Percentiles rank a stretch among this genome's conserved stretches.
Evolutionary conservation across 2,113 vertebrate genomes (phyloP).

Genomic region (Chamaetylas fuelleborni): DNA sequence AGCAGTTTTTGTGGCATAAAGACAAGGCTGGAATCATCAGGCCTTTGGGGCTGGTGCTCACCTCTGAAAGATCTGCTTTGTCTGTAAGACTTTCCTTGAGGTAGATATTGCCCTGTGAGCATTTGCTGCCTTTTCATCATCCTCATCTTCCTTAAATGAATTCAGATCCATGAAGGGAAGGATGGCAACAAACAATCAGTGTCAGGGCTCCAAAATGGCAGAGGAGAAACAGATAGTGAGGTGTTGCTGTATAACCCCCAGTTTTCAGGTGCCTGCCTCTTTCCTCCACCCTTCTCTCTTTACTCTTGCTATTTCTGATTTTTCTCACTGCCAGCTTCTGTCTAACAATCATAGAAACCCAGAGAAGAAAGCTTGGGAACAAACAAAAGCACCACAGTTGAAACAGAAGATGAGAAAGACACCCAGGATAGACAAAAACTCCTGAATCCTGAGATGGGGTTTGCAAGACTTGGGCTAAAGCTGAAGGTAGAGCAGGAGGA

Average conservation of each 20-base stretch:
- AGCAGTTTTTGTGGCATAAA: not conserved
- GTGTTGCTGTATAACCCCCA: not conserved
- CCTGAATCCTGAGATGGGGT: not conserved
- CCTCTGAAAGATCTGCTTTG: not conserved
- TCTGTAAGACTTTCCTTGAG: not conserved
- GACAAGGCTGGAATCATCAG: not conserved
- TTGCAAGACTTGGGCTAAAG: not conserved
- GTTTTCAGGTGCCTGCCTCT: not conserved
- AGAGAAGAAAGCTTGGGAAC: conserved; percentile 9
- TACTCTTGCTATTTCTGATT: conserved; percentile 30
- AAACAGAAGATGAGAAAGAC: conserved; percentile 6
- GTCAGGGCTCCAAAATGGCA: not conserved
- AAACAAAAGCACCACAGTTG: not conserved
- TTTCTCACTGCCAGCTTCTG: conserved; percentile 54
- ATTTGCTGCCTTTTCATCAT: not conserved
- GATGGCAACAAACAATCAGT: not conserved
- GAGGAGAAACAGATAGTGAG: not conserved
- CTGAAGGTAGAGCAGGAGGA: conserved; percentile 4
- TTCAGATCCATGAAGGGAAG: not conserved
- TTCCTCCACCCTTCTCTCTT: not conserved
- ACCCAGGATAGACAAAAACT: not conserved
- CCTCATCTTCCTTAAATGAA: not conserved
- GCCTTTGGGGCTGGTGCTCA: not conserved
- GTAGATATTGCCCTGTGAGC: not conserved
- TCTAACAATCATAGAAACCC: not conserved